Conservation (phyloP, 1,140 invertebrate species). For the Agrilus planipennis region DNA sequence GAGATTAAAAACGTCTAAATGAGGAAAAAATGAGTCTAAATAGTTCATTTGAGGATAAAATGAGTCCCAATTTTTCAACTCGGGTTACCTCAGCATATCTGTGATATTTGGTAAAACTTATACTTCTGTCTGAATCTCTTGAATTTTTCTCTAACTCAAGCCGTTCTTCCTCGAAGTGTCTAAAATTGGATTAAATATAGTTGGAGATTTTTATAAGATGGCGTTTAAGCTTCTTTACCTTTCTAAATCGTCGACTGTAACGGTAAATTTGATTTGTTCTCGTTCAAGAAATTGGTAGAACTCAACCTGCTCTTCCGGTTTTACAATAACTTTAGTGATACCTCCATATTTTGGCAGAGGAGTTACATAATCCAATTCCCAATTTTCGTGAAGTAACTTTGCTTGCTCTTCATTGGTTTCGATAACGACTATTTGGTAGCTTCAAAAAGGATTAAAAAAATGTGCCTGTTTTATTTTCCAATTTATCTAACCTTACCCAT, state of each 20-base stretch:
- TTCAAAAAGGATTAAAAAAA: not conserved
- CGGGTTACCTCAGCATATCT: slow-evolving; percentile 34
- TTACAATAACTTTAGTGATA: slow-evolving; percentile 10
- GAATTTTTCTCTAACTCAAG: not conserved
- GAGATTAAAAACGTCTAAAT: too few species aligned
- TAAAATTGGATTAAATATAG: slow-evolving; percentile 1
- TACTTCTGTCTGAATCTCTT: slow-evolving; percentile 4
- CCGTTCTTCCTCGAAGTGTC: slow-evolving; percentile 8
- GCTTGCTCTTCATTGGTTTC: slow-evolving; percentile 7
- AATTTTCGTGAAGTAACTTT: slow-evolving; percentile 1
- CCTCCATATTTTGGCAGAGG: slow-evolving; percentile 8
- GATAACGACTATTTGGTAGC: slow-evolving; percentile 16
- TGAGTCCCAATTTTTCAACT: too few species aligned
- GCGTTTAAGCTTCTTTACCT: too few species aligned
- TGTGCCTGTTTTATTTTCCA: not conserved
- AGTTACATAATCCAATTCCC: slow-evolving; percentile 6
- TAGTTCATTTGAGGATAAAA: too few species aligned
- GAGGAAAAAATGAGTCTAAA: too few species aligned
- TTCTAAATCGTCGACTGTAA: slow-evolving; percentile 12
- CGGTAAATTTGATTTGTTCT: slow-evolving; percentile 5
- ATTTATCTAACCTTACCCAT: not conserved
- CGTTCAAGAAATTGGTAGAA: slow-evolving; percentile 7
- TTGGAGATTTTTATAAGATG: not conserved
- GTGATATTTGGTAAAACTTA: slow-evolving; percentile 10
- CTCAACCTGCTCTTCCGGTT: slow-evolving; percentile 3